Evolutionary conservation across 2,888 invertebrate species (phyloP).

Genomic region (Leptopterna dolabrata): DNA sequence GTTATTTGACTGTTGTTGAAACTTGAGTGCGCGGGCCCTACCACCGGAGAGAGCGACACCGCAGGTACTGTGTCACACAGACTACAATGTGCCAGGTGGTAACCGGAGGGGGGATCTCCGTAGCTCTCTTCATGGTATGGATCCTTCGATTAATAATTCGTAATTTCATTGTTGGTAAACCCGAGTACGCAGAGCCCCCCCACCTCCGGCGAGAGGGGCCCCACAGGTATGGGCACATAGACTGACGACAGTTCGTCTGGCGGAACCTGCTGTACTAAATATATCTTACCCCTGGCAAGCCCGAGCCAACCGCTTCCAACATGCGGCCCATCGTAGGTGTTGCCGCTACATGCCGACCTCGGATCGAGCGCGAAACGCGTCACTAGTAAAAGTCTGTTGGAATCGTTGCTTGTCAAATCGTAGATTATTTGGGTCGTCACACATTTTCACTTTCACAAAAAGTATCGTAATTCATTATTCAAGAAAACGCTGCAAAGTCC

Average conservation of each 20-base stretch:
- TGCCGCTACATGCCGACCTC: neutral
- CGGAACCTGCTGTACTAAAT: slow-evolving; percentile 31
- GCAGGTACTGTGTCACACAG: slow-evolving; percentile 1
- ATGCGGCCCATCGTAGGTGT: slow-evolving; percentile 34
- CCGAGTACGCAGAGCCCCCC: neutral
- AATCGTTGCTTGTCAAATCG: neutral
- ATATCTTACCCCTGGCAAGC: slow-evolving; percentile 48
- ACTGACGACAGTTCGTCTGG: slow-evolving; percentile 52
- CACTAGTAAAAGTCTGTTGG: neutral
- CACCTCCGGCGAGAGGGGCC: neutral
- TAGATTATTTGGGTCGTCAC: no score
- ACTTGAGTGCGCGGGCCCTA: neutral
- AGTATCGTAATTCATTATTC: no score
- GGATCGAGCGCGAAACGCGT: neutral
- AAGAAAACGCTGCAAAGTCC: no score
- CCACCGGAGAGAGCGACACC: neutral
- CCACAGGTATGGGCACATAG: slow-evolving; percentile 9
- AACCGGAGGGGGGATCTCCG: no score
- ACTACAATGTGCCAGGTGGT: slow-evolving; percentile 45
- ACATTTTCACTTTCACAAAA: no score
- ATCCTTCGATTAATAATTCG: no score
- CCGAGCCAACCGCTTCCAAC: slow-evolving; percentile 49
- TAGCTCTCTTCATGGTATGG: no score
- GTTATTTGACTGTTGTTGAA: no score
- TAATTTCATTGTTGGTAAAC: no score